Evolutionary conservation across 2,113 vertebrate species (phyloP).

Genomic region (Motacilla alba): DNA sequence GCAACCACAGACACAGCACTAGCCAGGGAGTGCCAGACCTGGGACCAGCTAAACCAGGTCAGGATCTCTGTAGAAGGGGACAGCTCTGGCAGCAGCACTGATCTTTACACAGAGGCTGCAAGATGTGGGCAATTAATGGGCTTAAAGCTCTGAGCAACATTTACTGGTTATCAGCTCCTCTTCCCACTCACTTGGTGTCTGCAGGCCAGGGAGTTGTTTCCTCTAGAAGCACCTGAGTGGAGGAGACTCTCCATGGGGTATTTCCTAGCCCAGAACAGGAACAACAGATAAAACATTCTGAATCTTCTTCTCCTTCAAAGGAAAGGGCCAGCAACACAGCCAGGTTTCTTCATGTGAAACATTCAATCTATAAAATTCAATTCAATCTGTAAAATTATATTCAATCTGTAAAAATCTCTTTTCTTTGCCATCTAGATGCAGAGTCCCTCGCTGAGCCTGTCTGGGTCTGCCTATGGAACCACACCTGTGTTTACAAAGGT

Average conservation of each 20-base stretch:
- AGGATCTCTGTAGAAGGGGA: not conserved
- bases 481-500: constrained; percentile 73
- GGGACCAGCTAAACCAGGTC: not conserved
- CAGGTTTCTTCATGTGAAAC: not conserved
- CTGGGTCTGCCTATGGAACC: constrained; percentile 17
- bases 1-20: not conserved
- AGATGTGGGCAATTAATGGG: not conserved
- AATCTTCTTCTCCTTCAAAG: not conserved
- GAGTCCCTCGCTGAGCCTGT: constrained; percentile 49
- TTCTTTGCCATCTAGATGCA: constrained; percentile 61
- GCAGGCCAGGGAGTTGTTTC: not conserved
- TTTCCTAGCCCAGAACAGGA: not conserved
- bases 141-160: not conserved
- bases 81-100: not conserved
- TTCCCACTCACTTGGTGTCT: not conserved
- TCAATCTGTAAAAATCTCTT: not conserved
- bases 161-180: not conserved
- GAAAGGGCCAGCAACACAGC: not conserved
- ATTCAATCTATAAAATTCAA: not conserved
- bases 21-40: not conserved
- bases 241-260: not conserved
- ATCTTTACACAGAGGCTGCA: not conserved
- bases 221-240: not conserved
- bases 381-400: not conserved
- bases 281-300: not conserved